Conservation (phyloP, 2,797 vertebrate genomes). For the Platalea minor region DNA sequence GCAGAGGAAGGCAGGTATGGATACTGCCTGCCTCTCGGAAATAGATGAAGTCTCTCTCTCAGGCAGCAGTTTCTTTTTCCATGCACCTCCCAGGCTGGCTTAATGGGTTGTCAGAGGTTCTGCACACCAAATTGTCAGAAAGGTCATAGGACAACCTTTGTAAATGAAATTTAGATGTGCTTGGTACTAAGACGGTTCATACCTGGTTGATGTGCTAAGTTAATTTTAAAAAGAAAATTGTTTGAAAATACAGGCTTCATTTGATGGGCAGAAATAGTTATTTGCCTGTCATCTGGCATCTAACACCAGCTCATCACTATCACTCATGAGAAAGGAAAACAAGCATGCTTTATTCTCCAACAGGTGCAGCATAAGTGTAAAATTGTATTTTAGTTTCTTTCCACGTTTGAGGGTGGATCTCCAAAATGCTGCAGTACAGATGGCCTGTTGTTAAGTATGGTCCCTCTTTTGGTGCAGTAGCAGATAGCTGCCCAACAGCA, state of each 20-base stretch:
- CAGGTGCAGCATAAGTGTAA: background rate
- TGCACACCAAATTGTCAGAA: background rate
- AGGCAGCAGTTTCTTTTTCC: background rate
- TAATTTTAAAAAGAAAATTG: background rate
- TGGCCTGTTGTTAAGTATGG: background rate
- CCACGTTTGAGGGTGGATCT: background rate
- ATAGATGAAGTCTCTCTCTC: background rate
- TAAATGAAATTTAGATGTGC: background rate
- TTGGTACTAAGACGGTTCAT: background rate
- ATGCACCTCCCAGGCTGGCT: background rate
- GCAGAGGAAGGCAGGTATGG: background rate
- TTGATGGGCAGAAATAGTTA: background rate
- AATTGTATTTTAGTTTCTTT: background rate
- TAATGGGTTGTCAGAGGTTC: background rate
- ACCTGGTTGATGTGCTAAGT: background rate
- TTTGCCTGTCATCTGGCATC: background rate
- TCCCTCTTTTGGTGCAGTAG: background rate
- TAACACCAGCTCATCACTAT: background rate
- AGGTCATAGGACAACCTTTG: background rate
- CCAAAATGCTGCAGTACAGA: background rate
- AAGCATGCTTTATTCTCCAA: background rate
- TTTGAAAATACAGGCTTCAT: background rate
- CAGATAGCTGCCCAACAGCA: background rate
- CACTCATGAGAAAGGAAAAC: background rate
- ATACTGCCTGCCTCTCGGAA: background rate